Percentiles rank a stretch among this genome's conserved stretches.
These are phyloP conservation scores for Smittia sp. DNA, from an alignment of 2,888 invertebrate genomes.

Conservation along the genomic window DNA sequence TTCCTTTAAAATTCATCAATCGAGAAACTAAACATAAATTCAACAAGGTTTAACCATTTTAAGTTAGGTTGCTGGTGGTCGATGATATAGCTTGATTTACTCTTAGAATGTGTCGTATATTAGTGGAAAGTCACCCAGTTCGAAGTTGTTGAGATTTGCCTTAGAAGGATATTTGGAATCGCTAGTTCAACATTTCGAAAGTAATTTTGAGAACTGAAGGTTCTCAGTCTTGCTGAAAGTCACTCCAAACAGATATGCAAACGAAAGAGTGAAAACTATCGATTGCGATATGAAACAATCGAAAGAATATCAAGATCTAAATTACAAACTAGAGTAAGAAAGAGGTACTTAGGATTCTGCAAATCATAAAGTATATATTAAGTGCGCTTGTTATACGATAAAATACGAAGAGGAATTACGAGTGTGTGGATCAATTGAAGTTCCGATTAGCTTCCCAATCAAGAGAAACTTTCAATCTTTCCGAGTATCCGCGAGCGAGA, in stretches of 20 bases:
- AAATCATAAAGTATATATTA: neutral
- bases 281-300: too few species aligned
- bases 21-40: neutral
- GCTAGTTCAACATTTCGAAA: neutral
- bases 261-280: too few species aligned
- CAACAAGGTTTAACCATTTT: neutral
- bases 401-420: neutral
- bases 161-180: conserved; percentile 11
- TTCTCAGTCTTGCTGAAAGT: too few species aligned
- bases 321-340: neutral
- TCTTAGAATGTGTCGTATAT: neutral
- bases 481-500: neutral
- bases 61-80: too few species aligned
- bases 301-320: neutral
- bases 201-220: neutral
- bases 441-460: neutral
- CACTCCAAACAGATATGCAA: neutral
- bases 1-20: neutral
- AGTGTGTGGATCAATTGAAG: conserved; percentile 18
- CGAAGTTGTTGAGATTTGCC: neutral
- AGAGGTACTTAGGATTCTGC: neutral
- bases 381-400: neutral
- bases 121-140: neutral
- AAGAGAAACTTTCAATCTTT: conserved; percentile 9
- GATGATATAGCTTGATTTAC: too few species aligned